These are phyloP conservation scores for Echinops telfairi DNA, from an alignment of 2,113 vertebrate species.

Conservation along the genomic window DNA sequence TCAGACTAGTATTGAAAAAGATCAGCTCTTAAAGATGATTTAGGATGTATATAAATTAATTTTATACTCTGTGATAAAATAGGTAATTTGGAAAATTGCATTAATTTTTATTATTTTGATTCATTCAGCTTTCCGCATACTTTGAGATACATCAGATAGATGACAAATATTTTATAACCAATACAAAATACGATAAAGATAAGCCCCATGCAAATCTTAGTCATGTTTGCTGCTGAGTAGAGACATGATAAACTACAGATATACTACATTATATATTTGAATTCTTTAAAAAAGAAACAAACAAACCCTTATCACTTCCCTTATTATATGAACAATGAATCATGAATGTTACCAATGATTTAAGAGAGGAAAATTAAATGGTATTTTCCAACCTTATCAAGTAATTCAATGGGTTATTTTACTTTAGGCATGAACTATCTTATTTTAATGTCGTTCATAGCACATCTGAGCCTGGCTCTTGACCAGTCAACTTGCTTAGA, in stretches of 20 bases:
- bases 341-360: neutral
- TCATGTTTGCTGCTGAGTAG: neutral
- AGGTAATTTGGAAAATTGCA: neutral
- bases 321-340: neutral
- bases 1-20: slow-evolving; percentile 2
- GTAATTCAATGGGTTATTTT: neutral
- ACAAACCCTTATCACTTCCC: slow-evolving; percentile 29
- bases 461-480: neutral
- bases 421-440: slow-evolving; percentile 3
- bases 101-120: slow-evolving; percentile 82
- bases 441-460: neutral
- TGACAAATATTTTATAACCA: neutral
- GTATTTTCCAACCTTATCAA: slow-evolving; percentile 12
- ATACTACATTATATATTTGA: neutral
- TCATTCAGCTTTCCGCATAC: slow-evolving; percentile 79
- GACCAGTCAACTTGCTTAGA: neutral
- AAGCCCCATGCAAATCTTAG: neutral
- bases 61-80: slow-evolving; percentile 33
- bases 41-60: slow-evolving; percentile 43
- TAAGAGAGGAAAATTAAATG: slow-evolving; percentile 25
- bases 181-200: neutral
- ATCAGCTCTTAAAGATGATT: neutral
- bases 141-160: neutral
- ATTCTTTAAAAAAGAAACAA: neutral
- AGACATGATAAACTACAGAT: neutral